These are phyloP conservation scores for Ectropis crepuscularia DNA, from an alignment of 2,888 invertebrate species.

Conservation along the genomic window DNA sequence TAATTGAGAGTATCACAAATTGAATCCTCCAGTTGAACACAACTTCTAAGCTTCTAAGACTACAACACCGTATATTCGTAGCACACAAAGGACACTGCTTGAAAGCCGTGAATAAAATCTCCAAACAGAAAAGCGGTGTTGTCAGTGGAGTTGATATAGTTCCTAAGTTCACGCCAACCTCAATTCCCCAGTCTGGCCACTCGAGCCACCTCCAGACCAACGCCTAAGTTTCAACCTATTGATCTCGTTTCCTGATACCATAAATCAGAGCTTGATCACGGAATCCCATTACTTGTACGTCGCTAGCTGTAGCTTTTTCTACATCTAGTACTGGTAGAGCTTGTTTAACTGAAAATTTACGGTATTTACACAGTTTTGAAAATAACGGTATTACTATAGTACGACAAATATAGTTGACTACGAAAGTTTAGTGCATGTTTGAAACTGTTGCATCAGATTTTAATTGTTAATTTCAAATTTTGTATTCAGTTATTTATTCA, in stretches of 20 bases:
- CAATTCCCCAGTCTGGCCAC: slow-evolving; percentile 5
- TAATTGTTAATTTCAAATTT: no score
- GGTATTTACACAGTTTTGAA: background rate
- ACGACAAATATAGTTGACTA: no score
- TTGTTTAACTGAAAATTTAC: slow-evolving; percentile 2
- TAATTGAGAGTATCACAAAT: no score
- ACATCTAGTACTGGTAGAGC: slow-evolving; percentile 40
- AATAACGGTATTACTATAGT: no score
- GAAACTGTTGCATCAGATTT: no score
- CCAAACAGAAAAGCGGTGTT: background rate
- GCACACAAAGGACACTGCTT: no score
- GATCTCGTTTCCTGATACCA: slow-evolving; percentile 44
- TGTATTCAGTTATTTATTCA: no score
- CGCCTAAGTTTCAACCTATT: slow-evolving; percentile 43
- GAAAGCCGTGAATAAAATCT: background rate
- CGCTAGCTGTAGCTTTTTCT: slow-evolving; percentile 58
- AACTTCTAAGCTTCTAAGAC: no score
- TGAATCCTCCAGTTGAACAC: no score
- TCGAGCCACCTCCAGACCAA: slow-evolving; percentile 26
- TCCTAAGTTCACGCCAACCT: slow-evolving; percentile 9
- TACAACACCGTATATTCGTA: no score
- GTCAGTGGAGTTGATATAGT: slow-evolving; percentile 1
- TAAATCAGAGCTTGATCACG: slow-evolving; percentile 58
- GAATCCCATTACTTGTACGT: slow-evolving; percentile 64
- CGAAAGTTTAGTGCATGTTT: no score